Conservation (phyloP, 2,888 invertebrate genomes). For the Eupithecia vulgata region DNA sequence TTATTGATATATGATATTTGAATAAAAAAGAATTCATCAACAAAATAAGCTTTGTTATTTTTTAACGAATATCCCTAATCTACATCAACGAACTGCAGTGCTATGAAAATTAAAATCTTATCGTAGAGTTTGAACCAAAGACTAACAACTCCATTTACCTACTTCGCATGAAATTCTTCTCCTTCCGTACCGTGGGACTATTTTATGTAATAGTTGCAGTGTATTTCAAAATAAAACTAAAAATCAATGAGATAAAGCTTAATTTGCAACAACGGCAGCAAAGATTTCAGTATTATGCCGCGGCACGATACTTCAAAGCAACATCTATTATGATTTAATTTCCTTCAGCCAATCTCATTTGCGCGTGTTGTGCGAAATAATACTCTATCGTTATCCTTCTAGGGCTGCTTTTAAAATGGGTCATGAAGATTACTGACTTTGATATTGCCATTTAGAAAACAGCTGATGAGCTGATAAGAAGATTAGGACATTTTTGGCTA, state of each 20-base stretch:
- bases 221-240: conserved; percentile 10
- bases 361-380: conserved; percentile 20
- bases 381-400: conserved; percentile 7
- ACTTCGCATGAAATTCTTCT: not conserved
- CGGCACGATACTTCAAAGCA: conserved; percentile 53
- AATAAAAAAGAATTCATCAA: too few species aligned
- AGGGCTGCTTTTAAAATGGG: not conserved
- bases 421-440: not conserved
- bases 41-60: too few species aligned
- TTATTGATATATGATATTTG: too few species aligned
- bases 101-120: not conserved
- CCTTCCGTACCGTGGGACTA: not conserved
- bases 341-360: conserved; percentile 43
- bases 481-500: conserved; percentile 1
- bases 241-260: conserved; percentile 5
- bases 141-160: not conserved
- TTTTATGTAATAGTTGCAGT: not conserved
- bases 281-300: conserved; percentile 46
- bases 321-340: conserved; percentile 62
- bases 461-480: conserved; percentile 15
- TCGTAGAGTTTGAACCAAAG: not conserved
- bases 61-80: too few species aligned
- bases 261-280: conserved; percentile 6
- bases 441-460: conserved; percentile 4
- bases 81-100: too few species aligned